Base-by-base conservation (phyloP, 1,140 invertebrate species). In the Drosophila micromelanica region DNA sequence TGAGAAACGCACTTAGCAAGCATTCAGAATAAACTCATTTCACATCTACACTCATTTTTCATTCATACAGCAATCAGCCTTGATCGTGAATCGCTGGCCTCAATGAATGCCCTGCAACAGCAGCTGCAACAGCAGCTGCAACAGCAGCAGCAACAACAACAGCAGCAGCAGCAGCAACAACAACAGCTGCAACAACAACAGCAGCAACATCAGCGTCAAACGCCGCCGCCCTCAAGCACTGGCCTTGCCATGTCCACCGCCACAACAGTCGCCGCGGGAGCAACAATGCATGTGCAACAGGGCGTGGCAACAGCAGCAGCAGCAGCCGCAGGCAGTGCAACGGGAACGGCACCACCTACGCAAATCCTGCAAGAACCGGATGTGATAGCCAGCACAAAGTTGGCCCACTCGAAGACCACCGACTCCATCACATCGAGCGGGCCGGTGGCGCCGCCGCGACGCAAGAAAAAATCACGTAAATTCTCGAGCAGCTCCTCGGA, bases 331-430 rank as follows among this genome's bases (percentile, higher is more conserved):
- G 13, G 54, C 15, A 38, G n/a, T n/a, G 20, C 45, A 2, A 40
- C 30, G 13, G 27, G 37, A 32, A 43, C 35, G 45, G 27, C 51
- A 55, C 13, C 42, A 55, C 35, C 55, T 20, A 17, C 15, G n/a
- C 65, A 32, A 15, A 90, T 93, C 45, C 90, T 96, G 84, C 95
- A 96, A 92, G 97, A 98, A 92, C 97, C 97, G 23, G 98, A 99
- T 93, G 96, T 99, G 76, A 97, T 99, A 67, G 96, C 97, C 51
- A 98, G 97, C 92, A 98, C 97, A 60, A 98, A 98, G 93, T 80
- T 94, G 74, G 93, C 94, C 69, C 92, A 93, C 62, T 92, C 85
- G 5, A 93, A 93, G 82, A 91, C 80, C 12, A 92, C 91, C 5
- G 91, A 92, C 65, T 92, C 90, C 8, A 90, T 92, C 12, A 92